Evolutionary conservation across 2,113 vertebrate species (phyloP), one percentile per base, ranked within the genome.

Genomic region (Zosterops hypoxanthus): DNA sequence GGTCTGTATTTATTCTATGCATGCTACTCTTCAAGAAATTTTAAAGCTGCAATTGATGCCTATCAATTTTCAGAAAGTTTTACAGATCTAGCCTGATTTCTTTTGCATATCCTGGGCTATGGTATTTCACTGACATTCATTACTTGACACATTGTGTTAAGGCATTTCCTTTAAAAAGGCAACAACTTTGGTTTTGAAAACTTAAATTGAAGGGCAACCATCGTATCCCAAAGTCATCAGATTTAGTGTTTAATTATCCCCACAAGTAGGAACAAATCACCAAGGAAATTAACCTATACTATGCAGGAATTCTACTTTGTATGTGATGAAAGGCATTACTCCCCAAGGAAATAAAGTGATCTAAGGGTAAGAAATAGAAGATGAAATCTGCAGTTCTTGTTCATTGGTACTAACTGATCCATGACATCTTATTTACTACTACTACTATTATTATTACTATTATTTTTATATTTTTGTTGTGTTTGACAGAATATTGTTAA

Each of bases 221-320:
- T 50, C 13, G 2, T 59, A 59, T 70, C 44, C 41, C 52, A 57
- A 90, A 94, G 81, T 94, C 13, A 84, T 68, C 94, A 84, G 23
- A 56, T 86, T 84, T 66, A 36, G 20, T 53, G 28, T 82, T 88
- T 93, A 93, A 93, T 94, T 93, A 90, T 93, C 42, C 66, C 59
- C 76, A 78, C 15, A 91, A 73, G 47, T 41, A 70, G 65, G n/a
- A 93, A 73, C 26, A 91, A 95, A 71, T 75, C 77, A 79, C 77
- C 29, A 36, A 92, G 77, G 83, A 96, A 88, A 95, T 96, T 70
- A 82, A 93, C 91, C 60, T 68, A 16, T 66, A 36, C 85, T 87
- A 33, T 64, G 57, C 46, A 82, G 16, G 28, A 88, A 82, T 18
- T 92, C 72, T 49, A 8, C 71, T 75, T 86, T 88, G 68, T 70